Evolutionary conservation across 1,140 invertebrate species (phyloP).

Genomic region (Nymphalis io): DNA sequence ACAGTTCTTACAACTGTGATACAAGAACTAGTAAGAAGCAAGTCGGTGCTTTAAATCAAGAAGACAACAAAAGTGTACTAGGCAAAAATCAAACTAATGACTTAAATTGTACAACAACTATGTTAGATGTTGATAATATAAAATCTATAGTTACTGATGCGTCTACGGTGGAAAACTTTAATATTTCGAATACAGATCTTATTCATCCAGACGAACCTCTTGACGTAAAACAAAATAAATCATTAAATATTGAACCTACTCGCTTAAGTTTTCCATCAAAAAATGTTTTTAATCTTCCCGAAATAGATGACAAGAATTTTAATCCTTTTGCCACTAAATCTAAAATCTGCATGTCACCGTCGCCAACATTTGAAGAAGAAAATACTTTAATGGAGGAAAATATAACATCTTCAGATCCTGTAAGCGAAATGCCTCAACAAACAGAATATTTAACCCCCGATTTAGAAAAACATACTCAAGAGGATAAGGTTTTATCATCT

Average conservation of each 20-base stretch:
- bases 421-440: background rate
- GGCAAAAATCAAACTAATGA: background rate
- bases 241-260: background rate
- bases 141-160: background rate
- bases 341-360: constrained; percentile 51
- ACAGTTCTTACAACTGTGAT: constrained; percentile 31
- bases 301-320: constrained; percentile 62
- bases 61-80: background rate
- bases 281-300: constrained; percentile 63
- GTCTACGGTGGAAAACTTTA: background rate
- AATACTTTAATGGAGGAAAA: background rate
- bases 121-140: background rate
- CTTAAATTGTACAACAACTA: background rate
- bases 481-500: constrained; percentile 40
- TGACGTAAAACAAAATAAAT: background rate
- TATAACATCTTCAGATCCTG: background rate
- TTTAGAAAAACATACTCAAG: constrained; percentile 17
- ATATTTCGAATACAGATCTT: background rate
- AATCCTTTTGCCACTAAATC: constrained; percentile 61
- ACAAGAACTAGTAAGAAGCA: background rate
- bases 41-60: background rate
- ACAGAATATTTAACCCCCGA: background rate
- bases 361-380: constrained; percentile 20
- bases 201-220: background rate
- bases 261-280: constrained; percentile 21